Conservation (phyloP, 1,140 invertebrate species). For the Paraescarpia echinospica region DNA sequence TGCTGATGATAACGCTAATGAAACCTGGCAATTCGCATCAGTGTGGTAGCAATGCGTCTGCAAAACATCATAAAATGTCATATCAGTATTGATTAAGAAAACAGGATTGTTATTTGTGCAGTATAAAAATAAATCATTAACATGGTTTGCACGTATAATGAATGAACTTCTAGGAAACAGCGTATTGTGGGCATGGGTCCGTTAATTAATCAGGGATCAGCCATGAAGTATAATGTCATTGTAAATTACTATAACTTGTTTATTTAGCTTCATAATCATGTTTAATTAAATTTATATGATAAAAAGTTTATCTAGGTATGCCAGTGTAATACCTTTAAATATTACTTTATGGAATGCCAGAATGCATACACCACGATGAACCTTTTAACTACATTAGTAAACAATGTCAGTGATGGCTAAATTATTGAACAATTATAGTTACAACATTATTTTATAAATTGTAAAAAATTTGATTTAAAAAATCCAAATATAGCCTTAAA, state of each 20-base stretch:
- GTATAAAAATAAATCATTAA: not conserved
- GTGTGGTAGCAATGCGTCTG: not conserved
- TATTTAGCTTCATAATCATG: not conserved
- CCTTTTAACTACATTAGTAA: not conserved
- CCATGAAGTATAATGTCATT: not conserved
- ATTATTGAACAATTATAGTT: not conserved
- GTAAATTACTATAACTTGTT: not conserved
- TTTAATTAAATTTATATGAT: not conserved
- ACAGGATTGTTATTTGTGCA: not conserved
- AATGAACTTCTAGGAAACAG: not conserved
- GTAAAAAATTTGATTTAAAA: no score
- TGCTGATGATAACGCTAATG: not conserved
- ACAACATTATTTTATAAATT: not conserved
- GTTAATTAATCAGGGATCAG: not conserved
- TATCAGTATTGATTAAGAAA: slow-evolving; percentile 6
- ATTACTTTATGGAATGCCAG: not conserved
- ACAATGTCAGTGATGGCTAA: not conserved
- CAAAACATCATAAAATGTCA: not conserved
- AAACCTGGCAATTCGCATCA: not conserved
- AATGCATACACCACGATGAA: not conserved
- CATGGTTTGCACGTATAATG: not conserved
- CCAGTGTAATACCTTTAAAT: not conserved
- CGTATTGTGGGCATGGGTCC: not conserved
- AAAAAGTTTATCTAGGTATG: not conserved
- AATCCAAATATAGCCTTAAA: not conserved